Conservation (phyloP, 2,797 vertebrate genomes). For the Pipistrellus nathusii region DNA sequence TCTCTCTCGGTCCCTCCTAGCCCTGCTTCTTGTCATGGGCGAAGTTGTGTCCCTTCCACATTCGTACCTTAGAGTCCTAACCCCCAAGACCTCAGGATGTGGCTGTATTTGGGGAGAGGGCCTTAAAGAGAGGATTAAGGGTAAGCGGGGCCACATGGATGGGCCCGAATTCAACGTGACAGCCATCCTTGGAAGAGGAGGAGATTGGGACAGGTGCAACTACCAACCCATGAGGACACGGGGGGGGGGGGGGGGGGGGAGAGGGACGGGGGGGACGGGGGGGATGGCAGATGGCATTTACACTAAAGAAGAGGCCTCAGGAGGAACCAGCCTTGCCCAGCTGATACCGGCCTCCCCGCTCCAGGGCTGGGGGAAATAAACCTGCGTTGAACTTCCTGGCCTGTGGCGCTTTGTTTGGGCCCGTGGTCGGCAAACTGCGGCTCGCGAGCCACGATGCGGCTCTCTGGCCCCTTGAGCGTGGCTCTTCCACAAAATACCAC, state of each 20-base stretch:
- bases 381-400: not conserved
- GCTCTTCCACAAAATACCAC: no score
- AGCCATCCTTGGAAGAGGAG: not conserved
- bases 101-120: not conserved
- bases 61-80: not conserved
- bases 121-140: not conserved
- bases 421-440: no score
- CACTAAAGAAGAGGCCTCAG: not conserved
- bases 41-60: not conserved
- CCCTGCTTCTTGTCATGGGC: not conserved
- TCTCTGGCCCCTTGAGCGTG: no score
- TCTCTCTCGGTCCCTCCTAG: not conserved
- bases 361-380: not conserved
- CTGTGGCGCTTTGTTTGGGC: not conserved
- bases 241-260: rapidly evolving
- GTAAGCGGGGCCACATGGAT: not conserved
- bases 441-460: no score
- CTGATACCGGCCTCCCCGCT: rapidly evolving
- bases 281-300: not conserved
- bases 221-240: not conserved
- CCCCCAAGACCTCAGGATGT: not conserved
- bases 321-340: not conserved
- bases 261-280: rapidly evolving
- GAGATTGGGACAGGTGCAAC: not conserved
- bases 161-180: not conserved